Base-by-base conservation (phyloP, 2,113 vertebrate genomes). In the Platysternon megacephalum region DNA sequence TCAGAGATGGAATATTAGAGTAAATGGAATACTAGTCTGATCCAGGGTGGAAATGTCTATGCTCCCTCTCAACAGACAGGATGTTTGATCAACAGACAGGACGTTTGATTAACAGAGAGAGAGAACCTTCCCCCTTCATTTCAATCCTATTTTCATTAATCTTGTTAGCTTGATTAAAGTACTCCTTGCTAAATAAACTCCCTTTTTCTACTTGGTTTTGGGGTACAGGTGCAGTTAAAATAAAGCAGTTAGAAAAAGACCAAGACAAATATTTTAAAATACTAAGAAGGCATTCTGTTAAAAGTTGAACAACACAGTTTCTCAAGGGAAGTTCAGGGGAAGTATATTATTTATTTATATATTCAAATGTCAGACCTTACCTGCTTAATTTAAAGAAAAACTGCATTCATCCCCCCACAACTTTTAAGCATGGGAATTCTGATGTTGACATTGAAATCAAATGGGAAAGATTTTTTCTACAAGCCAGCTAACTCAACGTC, bases 41-140 rank as follows among this genome's bases (percentile, higher is more conserved):
- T n/a, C 72, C 22, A 9, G 10, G 21, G 8, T 1, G 1, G 74
- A 6, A 16, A 9, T 35, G 89, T 78, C 49, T 2, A 55, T 19
- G 19, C 53, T 5, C 12, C 26, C 55, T 51, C 39, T 17, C 13
- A 44, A 32, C 11, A 21, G 55, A 21, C 0, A 3, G 1, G 42
- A n/a, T 6, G 1, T 53, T 89, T 42, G n/a, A 68, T 61, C 81
- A 52, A 32, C 3, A 80, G 26, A 21, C 0, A 3, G 1, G 42
- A n/a, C 8, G 1, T 53, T 89, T 42, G n/a, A 68, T 61, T 84
- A 52, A 32, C 3, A 80, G 26, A 76, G 6, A 79, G 16, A 2
- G 14, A 42, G 83, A 74, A 53, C 21, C 3, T 72, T 72, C 26
- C 11, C 39, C 0, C 0, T 29, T n/a, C 2, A 0, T 61, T 82